Evolutionary conservation across 2,888 invertebrate species (phyloP).

Genomic region (Limnephilus rhombicus): DNA sequence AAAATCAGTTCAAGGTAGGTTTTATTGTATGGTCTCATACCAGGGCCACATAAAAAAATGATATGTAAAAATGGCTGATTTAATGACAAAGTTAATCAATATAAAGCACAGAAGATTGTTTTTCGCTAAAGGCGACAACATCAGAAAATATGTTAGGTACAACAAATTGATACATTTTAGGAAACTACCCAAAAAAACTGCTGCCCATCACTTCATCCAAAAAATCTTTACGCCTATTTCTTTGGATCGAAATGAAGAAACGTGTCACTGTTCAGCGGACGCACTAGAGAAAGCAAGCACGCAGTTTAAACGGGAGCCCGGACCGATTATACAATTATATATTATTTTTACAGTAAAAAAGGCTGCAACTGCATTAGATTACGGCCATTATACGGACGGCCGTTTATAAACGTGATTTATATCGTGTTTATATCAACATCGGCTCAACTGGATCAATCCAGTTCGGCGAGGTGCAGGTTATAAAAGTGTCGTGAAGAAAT

Average conservation of each 20-base stretch:
- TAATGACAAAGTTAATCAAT: too few relatives aligned
- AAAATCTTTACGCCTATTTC: neutral
- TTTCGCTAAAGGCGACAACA: too few relatives aligned
- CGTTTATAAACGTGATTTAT: constrained; percentile 62
- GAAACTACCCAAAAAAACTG: neutral
- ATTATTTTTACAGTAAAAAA: constrained; percentile 46
- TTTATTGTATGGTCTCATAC: too few relatives aligned
- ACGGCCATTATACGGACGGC: constrained; percentile 55
- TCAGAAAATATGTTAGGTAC: neutral
- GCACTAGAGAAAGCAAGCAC: constrained; percentile 38
- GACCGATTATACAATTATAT: constrained; percentile 57
- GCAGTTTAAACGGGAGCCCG: constrained; percentile 59
- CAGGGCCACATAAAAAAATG: too few relatives aligned
- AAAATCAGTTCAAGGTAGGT: too few relatives aligned
- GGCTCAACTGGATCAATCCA: neutral
- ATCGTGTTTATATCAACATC: constrained; percentile 48
- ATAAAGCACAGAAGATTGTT: too few relatives aligned
- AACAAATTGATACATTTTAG: neutral
- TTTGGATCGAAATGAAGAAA: neutral
- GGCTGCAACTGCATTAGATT: constrained; percentile 56
- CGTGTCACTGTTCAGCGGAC: constrained; percentile 8
- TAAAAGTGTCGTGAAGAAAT: neutral
- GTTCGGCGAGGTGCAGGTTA: neutral
- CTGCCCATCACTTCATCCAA: neutral
- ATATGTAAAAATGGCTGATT: too few relatives aligned